phyloP scores from a whole-genome alignment of 1,140 invertebrate species.

The Penaeus japonicus region DNA sequence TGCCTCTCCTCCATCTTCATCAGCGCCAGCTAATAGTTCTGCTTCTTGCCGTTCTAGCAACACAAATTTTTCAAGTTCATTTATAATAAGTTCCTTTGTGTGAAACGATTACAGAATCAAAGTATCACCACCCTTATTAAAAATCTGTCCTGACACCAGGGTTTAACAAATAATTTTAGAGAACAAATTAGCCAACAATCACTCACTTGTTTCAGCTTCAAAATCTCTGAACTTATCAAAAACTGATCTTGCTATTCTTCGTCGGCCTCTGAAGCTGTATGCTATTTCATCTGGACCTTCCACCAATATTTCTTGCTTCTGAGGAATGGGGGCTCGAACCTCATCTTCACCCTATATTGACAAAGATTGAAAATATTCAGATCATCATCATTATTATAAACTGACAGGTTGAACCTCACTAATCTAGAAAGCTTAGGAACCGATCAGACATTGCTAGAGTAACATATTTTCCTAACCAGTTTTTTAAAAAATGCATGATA shows the following conservation, averaged over 20 bases:
- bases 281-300: constrained; percentile 63
- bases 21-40: constrained; percentile 14
- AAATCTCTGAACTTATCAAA: constrained; percentile 76
- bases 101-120: too few species aligned
- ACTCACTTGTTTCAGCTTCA: constrained; percentile 71
- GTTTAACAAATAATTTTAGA: too few species aligned
- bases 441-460: too few species aligned
- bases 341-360: constrained; percentile 63
- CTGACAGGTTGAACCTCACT: too few species aligned
- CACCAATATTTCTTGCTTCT: constrained; percentile 71
- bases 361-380: not conserved
- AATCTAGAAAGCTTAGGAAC: too few species aligned
- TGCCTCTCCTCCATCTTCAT: not conserved
- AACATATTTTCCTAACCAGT: too few species aligned
- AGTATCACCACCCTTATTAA: too few species aligned
- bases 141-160: too few species aligned
- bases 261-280: constrained; percentile 64
- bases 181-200: not conserved
- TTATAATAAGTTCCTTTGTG: too few species aligned
- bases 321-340: constrained; percentile 74
- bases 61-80: not conserved
- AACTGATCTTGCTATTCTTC: constrained; percentile 67
- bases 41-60: constrained; percentile 46
- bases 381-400: too few species aligned
- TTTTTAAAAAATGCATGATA: too few species aligned